These are phyloP conservation scores for Gymnosoma rotundatum DNA, from an alignment of 2,888 invertebrate genomes.

Conservation along the genomic window DNA sequence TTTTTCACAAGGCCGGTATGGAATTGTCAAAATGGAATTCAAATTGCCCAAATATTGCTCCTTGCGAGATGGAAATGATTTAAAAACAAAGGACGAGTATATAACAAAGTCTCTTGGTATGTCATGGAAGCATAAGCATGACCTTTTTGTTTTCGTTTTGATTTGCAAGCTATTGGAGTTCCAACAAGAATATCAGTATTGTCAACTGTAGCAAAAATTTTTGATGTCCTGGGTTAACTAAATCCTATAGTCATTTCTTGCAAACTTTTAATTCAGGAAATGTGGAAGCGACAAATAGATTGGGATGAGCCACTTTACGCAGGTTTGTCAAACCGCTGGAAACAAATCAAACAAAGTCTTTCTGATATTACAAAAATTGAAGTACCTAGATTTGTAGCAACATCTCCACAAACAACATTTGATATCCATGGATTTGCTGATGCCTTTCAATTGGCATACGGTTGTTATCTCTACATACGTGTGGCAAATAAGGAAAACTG, in stretches of 20 bases:
- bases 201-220: slow-evolving; percentile 49
- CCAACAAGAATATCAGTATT: too few relatives aligned
- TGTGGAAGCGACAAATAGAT: slow-evolving; percentile 43
- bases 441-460: slow-evolving; percentile 43
- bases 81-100: slow-evolving; percentile 23
- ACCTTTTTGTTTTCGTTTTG: not conserved
- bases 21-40: too few relatives aligned
- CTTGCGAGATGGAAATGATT: not conserved
- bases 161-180: too few relatives aligned
- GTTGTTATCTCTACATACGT: slow-evolving; percentile 52
- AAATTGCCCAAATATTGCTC: too few relatives aligned
- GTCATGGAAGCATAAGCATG: slow-evolving; percentile 17
- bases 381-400: slow-evolving; percentile 38
- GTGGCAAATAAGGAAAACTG: too few relatives aligned
- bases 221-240: slow-evolving; percentile 32
- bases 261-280: slow-evolving; percentile 50
- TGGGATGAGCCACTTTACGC: slow-evolving; percentile 29
- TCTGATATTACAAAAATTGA: slow-evolving; percentile 12
- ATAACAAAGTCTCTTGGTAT: too few relatives aligned
- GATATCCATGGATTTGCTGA: too few relatives aligned
- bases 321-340: not conserved
- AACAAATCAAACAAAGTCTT: slow-evolving; percentile 24
- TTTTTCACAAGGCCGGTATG: too few relatives aligned
- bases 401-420: slow-evolving; percentile 5
- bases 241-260: slow-evolving; percentile 27